A percentile compares a stretch with the other conserved stretches of the same genome.
Evolutionary conservation across 2,888 invertebrate species (phyloP).

Genomic region (Trichacis sp.): DNA sequence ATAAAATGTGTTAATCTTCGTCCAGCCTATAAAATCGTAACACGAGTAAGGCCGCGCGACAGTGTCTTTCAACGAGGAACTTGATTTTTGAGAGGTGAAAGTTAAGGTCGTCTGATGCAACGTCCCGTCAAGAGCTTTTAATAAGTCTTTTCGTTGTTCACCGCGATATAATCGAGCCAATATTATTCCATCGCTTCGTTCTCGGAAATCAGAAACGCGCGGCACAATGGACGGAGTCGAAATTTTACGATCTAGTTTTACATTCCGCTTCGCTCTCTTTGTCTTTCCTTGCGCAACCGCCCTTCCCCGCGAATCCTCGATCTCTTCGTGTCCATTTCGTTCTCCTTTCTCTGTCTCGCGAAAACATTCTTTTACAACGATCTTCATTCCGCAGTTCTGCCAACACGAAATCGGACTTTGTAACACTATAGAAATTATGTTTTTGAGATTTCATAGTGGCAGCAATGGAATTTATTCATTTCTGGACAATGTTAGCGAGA

Average conservation of each 20-base stretch:
- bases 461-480: too few species aligned
- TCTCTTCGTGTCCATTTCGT: background rate
- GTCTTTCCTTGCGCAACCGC: background rate
- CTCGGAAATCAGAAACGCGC: background rate
- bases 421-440: too few species aligned
- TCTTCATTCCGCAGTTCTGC: background rate
- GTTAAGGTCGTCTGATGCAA: conserved; percentile 46
- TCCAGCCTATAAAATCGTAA: conserved; percentile 26
- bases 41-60: conserved; percentile 37
- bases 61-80: conserved; percentile 35
- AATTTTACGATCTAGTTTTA: conserved; percentile 1
- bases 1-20: too few species aligned
- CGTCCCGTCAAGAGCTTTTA: conserved; percentile 21
- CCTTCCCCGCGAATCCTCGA: background rate
- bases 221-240: background rate
- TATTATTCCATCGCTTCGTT: background rate
- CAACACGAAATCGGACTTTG: too few species aligned
- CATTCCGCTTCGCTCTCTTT: background rate
- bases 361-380: background rate
- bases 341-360: background rate
- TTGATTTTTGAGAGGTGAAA: conserved; percentile 45
- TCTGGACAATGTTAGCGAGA: too few species aligned
- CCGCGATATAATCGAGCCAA: background rate
- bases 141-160: conserved; percentile 9
- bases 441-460: too few species aligned